Base-by-base conservation (phyloP, 2,888 invertebrate genomes). In the Heliconius charithonia region DNA sequence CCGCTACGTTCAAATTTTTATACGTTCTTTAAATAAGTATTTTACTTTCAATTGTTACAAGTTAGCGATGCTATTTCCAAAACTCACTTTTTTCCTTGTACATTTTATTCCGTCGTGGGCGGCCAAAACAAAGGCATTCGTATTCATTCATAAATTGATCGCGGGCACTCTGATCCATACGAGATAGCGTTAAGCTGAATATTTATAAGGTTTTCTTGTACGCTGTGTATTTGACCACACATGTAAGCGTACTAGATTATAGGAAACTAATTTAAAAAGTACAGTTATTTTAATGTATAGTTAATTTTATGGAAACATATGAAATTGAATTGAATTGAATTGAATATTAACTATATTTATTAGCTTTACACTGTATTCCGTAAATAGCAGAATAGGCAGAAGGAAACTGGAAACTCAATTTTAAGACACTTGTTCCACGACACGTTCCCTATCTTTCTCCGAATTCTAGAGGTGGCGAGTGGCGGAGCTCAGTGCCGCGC, bases 131-230 rank as follows among this genome's bases (percentile, higher is more conserved):
- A 86, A 86, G 83, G 85, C 80, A 78, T 69, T 83, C 76, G 84
- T 85, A 83, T 85, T 85, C 84, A 84, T 85, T 85, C 85, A 85
- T 84, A 85, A 85, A 83, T 84, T 84, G 85, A 86, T 85, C 81
- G 81, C 80, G 76, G 79, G 77, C 79, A 70, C 78, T 81, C 65
- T 78, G 83, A 83, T 83, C 80, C 78, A 81, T 82, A 32, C 71
- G 70, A 82, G 83, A 83, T 83, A 83, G 80, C 80, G 78, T 82
- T 80, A 79, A 77, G 63, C 45, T 77, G 79, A 78, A 82, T 79
- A 79, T 77, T 79, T 81, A 79, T 80, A 80, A 82, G 76, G 63
- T 71, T 74, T 75, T 80, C 81, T 72, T 79, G 73, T 71, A 78
- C 73, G 76, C 65, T 72, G 51, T 45, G 70, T 19, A 66, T 75